Evolutionary conservation across 2,888 invertebrate genomes (phyloP).

Genomic region (Lasioglossum morio): DNA sequence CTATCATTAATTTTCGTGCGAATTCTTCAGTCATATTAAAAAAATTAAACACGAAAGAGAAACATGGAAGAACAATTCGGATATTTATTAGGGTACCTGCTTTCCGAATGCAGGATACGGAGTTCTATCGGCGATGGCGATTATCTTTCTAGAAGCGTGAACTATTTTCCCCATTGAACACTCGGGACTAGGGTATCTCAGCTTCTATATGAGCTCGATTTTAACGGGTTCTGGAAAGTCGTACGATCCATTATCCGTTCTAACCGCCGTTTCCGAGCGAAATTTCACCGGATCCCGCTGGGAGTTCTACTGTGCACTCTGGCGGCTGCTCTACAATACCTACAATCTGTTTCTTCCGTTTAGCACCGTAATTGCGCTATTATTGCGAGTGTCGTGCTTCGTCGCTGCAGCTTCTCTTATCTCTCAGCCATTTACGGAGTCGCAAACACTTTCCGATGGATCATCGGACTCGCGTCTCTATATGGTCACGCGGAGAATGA

Average conservation of each 20-base stretch:
- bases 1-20: too few species aligned
- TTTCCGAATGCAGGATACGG: background rate
- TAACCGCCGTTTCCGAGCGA: conserved; percentile 51
- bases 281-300: conserved; percentile 53
- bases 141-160: conserved; percentile 39
- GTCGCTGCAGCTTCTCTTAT: conserved; percentile 38
- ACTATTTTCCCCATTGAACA: conserved; percentile 52
- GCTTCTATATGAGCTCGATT: conserved; percentile 40
- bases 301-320: conserved; percentile 56
- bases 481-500: background rate
- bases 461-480: background rate
- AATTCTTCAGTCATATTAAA: too few species aligned
- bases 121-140: conserved; percentile 5
- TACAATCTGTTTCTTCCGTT: conserved; percentile 73
- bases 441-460: conserved; percentile 47
- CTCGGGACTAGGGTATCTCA: background rate
- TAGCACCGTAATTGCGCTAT: conserved; percentile 71
- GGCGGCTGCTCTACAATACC: conserved; percentile 58
- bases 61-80: background rate
- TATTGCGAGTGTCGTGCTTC: conserved; percentile 61
- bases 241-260: conserved; percentile 64
- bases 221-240: conserved; percentile 46
- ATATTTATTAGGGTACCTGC: too few species aligned
- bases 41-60: background rate
- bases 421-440: conserved; percentile 58